Percentiles rank a stretch among this genome's conserved stretches.
Conservation (phyloP, 2,888 invertebrate species). For the Melinaea marsaeus region DNA sequence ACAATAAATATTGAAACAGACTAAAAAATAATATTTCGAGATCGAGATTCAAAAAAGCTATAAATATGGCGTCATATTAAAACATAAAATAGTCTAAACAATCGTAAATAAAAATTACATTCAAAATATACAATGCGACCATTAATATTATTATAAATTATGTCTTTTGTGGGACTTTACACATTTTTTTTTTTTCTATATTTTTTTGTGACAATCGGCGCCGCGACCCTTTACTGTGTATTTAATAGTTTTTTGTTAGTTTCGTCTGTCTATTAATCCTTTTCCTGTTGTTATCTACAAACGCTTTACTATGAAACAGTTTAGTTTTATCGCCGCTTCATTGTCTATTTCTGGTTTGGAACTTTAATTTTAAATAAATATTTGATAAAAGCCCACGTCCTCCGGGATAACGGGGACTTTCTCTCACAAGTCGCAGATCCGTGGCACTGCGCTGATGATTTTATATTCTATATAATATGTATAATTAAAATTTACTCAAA, state of each 20-base stretch:
- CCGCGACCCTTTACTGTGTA: slow-evolving; percentile 44
- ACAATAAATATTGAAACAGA: slow-evolving; percentile 62
- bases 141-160: slow-evolving; percentile 73
- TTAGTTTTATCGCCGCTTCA: too few species aligned
- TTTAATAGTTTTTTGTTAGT: background rate
- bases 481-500: too few species aligned
- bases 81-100: slow-evolving; percentile 77
- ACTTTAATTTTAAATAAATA: too few species aligned
- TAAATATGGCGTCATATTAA: slow-evolving; percentile 72
- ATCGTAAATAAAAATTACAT: slow-evolving; percentile 76
- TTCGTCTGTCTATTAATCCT: slow-evolving; percentile 56
- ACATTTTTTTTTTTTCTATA: slow-evolving; percentile 47
- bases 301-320: slow-evolving; percentile 52
- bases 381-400: too few species aligned
- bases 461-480: too few species aligned
- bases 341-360: too few species aligned
- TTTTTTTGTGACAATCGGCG: slow-evolving; percentile 53
- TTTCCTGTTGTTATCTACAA: slow-evolving; percentile 61
- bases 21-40: slow-evolving; percentile 49
- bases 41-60: slow-evolving; percentile 57
- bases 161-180: slow-evolving; percentile 71
- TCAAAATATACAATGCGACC: slow-evolving; percentile 68
- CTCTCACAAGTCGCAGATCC: too few species aligned
- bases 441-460: too few species aligned
- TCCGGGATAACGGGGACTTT: too few species aligned